Base-by-base conservation (phyloP, 2,888 invertebrate genomes). In the Pomacea canaliculata region DNA sequence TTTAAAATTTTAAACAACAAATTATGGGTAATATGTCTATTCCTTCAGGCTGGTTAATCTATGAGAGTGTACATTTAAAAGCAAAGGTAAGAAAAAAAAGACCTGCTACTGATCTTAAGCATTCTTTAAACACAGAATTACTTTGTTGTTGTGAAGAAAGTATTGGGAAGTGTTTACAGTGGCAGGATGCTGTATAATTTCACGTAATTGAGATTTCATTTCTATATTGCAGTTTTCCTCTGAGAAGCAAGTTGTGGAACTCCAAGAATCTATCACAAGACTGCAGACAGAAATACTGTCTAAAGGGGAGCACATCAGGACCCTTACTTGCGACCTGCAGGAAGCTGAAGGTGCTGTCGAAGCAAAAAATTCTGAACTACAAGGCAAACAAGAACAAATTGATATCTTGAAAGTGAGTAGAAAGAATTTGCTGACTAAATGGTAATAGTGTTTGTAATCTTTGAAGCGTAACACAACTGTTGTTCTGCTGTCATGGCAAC, bases 401-500 rank as follows among this genome's bases (percentile, higher is more conserved):
- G 86, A 86, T 12, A 76, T 83, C 27, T 79, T 88, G 48, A 86
- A 88, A 86, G 88, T 88, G 78, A 70, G 76, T 66, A 63, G 16
- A 23, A 65, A 48, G 16, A 9, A 12, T 46, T 23, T 62, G 12
- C 37, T 56, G 16, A 56, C 4, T 16, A 56, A 56, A 2, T 7
- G 4, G 51, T 56, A 16, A 8, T 16, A 10, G 16, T 10, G 16
- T 56, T 56, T 56, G 51, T 56, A 56, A 56, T 16, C 10, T 8
- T 16, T 56, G 51, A 10, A 7, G 16, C 8, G 8, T 16, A 56
- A 56, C 51, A 37, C 37, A 37, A 37, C 37, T 37, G 37, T 5
- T 37, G 37, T 37, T 3, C 37, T 37, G 37, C 37, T 37, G 37
- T 37, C 37, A 37, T 37, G 37, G 37, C 37, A 37, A 37, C 37